Evolutionary conservation across 2,888 invertebrate species (phyloP), one percentile per base, ranked within the genome.

Genomic region (Dicycla oo): DNA sequence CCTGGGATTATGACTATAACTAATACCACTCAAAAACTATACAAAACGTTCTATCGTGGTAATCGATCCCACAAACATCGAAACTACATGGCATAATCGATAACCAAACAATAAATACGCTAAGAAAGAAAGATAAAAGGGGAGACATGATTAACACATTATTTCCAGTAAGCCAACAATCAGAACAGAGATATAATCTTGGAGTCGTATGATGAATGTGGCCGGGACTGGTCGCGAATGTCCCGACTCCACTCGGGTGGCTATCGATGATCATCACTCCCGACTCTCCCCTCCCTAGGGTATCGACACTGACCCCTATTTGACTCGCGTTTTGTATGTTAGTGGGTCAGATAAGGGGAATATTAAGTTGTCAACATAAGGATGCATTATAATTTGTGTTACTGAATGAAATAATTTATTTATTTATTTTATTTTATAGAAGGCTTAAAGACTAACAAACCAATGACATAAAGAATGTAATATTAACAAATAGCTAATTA

Each of bases 121-220:
- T 56, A 49, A 51, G 23, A 49, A 53, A 43, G 51, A 51, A 61
- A 69, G 60, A 85, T 85, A 87, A 88, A 88, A 86, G 80, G 84
- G 78, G 11, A 83, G 83, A 85, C 88, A 91, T 91, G 88, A 89
- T 88, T 88, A 86, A 87, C 88, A 87, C 86, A 92, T 93, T 93
- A 93, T 88, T 91, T 91, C 90, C 89, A 90, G 89, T 86, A 88
- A 86, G 87, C 85, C 87, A 88, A 84, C 91, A 91, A 92, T 93
- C 92, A 89, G 86, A 84, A 85, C 84, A 64, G 86, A 90, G 88
- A 91, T 91, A 89, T 89, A 90, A 92, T 93, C 91, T 88, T 81
- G 86, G 87, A 87, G 83, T 88, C 88, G 83, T 86, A 81, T 84
- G 87, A 88, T 84, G 87, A 88, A 89, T 89, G 88, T 87, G 40